A percentile compares a stretch with the other conserved stretches of the same genome.
Conservation (phyloP, 2,113 vertebrate species). For the Cephalophus harveyi region DNA sequence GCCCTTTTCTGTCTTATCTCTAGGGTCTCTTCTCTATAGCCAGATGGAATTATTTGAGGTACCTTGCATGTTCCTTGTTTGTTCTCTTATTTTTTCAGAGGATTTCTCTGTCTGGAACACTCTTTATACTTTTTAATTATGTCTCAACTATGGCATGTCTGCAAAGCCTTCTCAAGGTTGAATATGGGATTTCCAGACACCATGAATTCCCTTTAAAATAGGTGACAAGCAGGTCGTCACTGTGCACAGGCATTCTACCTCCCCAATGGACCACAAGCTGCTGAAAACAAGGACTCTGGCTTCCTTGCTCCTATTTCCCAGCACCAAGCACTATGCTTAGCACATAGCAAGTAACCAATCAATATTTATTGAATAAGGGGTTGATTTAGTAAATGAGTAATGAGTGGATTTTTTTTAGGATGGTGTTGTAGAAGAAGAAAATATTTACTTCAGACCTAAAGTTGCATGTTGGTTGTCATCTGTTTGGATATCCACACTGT, state of each 20-base stretch:
- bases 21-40: background rate
- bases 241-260: background rate
- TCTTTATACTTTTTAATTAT: background rate
- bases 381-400: background rate
- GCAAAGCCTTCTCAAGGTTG: background rate
- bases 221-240: background rate
- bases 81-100: background rate
- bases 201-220: background rate
- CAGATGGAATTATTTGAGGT: background rate
- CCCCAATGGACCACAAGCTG: background rate
- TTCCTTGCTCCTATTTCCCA: background rate
- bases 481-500: background rate
- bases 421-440: background rate
- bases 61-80: background rate
- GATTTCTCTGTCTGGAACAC: background rate
- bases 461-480: background rate
- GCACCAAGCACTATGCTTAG: background rate
- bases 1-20: background rate
- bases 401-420: background rate
- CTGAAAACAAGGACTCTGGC: background rate
- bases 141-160: background rate
- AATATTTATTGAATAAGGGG: background rate
- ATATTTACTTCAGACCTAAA: background rate
- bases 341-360: background rate
- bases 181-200: background rate